Conservation (phyloP, 1,140 invertebrate genomes). For the Mycetomoellerius zeteki region DNA sequence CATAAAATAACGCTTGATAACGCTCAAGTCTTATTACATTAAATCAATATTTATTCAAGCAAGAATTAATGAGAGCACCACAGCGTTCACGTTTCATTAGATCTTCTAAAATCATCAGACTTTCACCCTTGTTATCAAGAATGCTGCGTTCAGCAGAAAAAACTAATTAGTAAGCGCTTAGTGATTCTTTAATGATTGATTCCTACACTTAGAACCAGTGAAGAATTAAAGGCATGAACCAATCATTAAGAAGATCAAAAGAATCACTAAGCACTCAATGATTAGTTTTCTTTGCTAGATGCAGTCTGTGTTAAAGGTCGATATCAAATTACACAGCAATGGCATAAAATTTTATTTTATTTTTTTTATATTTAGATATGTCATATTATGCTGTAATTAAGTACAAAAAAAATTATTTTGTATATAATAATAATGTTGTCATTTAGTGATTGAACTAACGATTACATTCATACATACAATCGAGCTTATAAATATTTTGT, state of each 20-base stretch:
- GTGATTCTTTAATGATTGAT: too few species aligned
- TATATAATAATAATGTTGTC: background rate
- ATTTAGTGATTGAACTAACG: background rate
- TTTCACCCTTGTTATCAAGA: background rate
- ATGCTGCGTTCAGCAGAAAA: background rate
- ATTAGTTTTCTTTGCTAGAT: too few species aligned
- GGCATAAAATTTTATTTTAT: background rate
- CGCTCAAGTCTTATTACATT: slow-evolving; percentile 22
- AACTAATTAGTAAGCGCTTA: too few species aligned
- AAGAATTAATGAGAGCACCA: slow-evolving; percentile 28
- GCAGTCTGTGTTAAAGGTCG: background rate
- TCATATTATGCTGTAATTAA: background rate
- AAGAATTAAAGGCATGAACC: too few species aligned
- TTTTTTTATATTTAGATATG: background rate
- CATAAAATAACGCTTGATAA: slow-evolving; percentile 40
- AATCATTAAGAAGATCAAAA: too few species aligned
- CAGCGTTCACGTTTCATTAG: slow-evolving; percentile 17
- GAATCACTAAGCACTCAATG: too few species aligned
- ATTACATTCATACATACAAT: background rate
- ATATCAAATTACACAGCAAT: background rate
- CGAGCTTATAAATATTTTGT: too few species aligned
- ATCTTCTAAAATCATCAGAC: slow-evolving; percentile 29
- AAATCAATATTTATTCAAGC: slow-evolving; percentile 34
- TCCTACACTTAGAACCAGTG: too few species aligned
- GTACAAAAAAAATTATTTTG: background rate